Evolutionary conservation across 1,140 invertebrate genomes (phyloP).

Genomic region (Drosophila littoralis): DNA sequence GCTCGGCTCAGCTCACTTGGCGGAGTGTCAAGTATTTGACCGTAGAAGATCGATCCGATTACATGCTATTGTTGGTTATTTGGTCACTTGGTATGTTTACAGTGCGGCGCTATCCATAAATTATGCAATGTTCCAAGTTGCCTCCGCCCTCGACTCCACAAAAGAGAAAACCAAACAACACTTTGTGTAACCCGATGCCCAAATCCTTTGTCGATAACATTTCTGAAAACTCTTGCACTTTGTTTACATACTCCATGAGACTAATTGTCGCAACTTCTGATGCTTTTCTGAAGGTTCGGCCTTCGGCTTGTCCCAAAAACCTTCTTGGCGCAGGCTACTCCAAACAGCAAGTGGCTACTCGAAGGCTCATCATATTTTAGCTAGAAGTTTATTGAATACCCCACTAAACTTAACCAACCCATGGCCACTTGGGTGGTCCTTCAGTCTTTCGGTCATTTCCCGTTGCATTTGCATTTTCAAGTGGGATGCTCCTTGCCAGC

Average conservation of each 20-base stretch:
- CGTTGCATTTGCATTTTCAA: constrained; percentile 34
- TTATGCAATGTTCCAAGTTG: constrained; percentile 54
- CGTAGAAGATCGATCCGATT: constrained; percentile 58
- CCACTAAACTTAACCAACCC: background rate
- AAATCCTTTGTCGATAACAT: constrained; percentile 71
- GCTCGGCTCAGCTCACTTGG: too few species aligned
- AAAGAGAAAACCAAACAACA: constrained; percentile 23
- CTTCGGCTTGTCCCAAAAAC: background rate
- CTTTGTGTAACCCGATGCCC: constrained; percentile 55
- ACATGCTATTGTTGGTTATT: constrained; percentile 63
- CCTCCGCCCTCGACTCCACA: constrained; percentile 19
- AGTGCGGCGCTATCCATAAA: constrained; percentile 78
- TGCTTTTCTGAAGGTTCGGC: background rate
- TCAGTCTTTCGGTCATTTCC: background rate
- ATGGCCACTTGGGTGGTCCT: constrained; percentile 16
- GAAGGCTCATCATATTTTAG: too few species aligned
- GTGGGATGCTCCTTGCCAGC: constrained; percentile 17
- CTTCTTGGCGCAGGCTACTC: background rate
- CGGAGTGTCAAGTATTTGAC: constrained; percentile 68
- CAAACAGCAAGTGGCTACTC: background rate
- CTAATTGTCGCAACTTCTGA: constrained; percentile 63
- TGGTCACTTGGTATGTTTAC: constrained; percentile 74
- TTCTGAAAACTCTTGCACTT: constrained; percentile 61
- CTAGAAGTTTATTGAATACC: background rate
- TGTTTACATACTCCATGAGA: constrained; percentile 65